Base-by-base conservation (phyloP, 2,888 invertebrate species). In the Eudemis profundana region DNA sequence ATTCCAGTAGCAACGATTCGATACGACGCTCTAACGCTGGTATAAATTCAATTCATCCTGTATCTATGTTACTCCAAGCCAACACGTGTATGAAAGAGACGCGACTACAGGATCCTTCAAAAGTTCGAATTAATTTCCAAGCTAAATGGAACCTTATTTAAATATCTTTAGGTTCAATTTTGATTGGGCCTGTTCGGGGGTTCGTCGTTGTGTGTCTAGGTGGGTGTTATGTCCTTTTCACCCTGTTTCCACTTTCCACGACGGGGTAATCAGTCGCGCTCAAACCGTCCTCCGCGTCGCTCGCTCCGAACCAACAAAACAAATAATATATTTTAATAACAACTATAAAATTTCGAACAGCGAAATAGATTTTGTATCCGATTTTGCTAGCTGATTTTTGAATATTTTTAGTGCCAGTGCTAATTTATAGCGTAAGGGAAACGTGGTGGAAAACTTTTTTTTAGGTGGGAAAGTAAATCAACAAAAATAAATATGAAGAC, bases 401-500 rank as follows among this genome's bases (percentile, higher is more conserved):
- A 33, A 56, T 21, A 47, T 56, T 42, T 42, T 21, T 42, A 29
- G 63, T 56, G 64, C 21, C 36, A 14, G 21, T 27, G 23, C 17
- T 49, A 38, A 38, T 40, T 44, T 51, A 12, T 12, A 60, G 51
- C 29, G 33, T 17, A 36, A 14, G 69, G 61, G 27, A 68, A 60
- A 60, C 70, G 67, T 12, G 10, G 10, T 15, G 38, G 17, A 53
- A 21, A 33, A 14, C 46, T 51, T 54, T 78, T 76, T 70, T 68
- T 69, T 71, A 77, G 77, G 82, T 72, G 78, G 68, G 69, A 69
- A 69, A 65, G 29, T 44, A 69, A 75, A 67, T 68, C 68, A 71
- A 70, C 70, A 77, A 83, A 84, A 82, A 85, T 87, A 87, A 94
- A 93, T 79, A 96, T 95, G 96, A 96, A 95, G 94, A 95, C 95